Base-by-base conservation (phyloP, 2,113 vertebrate genomes). In the Oreochromis niloticus region DNA sequence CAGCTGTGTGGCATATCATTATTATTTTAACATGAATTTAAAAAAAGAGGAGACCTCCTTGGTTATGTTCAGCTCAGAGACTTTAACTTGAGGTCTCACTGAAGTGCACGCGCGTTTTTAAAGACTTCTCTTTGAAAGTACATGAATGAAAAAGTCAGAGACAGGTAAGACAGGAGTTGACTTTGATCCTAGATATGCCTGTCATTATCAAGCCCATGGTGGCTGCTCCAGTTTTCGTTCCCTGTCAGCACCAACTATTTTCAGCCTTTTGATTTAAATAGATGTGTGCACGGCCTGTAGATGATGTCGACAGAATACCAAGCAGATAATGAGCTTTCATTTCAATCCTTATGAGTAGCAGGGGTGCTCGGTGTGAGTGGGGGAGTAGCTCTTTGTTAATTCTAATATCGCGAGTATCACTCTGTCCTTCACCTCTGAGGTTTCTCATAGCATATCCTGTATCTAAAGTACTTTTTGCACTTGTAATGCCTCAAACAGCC, bases 151-250 rank as follows among this genome's bases (percentile, higher is more conserved):
- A 30, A 84, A 82, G 84, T 84, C 43, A 32, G 63, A 86, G 82
- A 80, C 83, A 83, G 85, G 81, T 88, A 57, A 63, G 86, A 79
- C 78, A 80, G 86, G 54, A 80, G 80, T 66, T 9, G 66, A 57
- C 92, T 93, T 89, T 93, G 85, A 85, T 93, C 86, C 57, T n/a
- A 34, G 82, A 80, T 80, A 13, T 84, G 87, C 59, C 84, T 91
- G 91, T 93, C 91, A 85, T 80, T 66, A 86, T 85, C 43, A 83
- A 89, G 86, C 86, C 91, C 90, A 48, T 22, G 88, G 88, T 92
- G 88, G 90, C 88, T 92, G 93, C 94, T 93, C 94, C 90, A 93
- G 91, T 95, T 93, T 75, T 87, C 88, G 59, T 78, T 91, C 81
- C 84, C 83, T 79, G 80, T 89, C 85, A 88, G 9, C 84, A 73